These are phyloP conservation scores for Vesta saturnalis DNA, from an alignment of 2,888 invertebrate species.

Conservation along the genomic window DNA sequence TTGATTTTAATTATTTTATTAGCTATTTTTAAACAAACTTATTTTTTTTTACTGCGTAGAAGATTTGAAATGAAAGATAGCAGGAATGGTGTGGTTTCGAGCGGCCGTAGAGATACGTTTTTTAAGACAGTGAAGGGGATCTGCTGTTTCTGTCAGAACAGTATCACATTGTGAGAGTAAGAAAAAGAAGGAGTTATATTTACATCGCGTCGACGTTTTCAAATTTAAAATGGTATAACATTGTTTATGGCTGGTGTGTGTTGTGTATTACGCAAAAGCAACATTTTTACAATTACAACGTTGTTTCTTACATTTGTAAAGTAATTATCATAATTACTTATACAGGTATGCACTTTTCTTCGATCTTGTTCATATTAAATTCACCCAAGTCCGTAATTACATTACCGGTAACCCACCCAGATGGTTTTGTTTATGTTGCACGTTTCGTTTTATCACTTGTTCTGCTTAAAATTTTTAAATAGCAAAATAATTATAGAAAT, in stretches of 20 bases:
- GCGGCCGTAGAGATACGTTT: not conserved
- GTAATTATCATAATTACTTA: conserved; percentile 17
- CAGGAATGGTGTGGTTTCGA: not conserved
- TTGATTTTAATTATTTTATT: not conserved
- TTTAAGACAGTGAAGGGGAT: conserved; percentile 4
- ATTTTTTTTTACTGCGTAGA: conserved; percentile 8
- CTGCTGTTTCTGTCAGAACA: not conserved
- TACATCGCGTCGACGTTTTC: conserved; percentile 26
- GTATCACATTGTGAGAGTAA: too few species aligned
- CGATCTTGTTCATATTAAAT: not conserved
- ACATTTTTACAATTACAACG: conserved; percentile 39
- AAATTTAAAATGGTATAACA: conserved; percentile 28
- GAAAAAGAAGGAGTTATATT: conserved; percentile 24
- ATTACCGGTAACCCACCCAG: conserved; percentile 45
- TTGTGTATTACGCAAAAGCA: conserved; percentile 57
- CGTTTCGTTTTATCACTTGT: not conserved
- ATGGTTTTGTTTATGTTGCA: conserved; percentile 54
- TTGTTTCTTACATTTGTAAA: conserved; percentile 25
- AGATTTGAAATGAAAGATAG: conserved; percentile 3
- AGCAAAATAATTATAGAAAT: not conserved
- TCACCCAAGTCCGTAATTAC: conserved; percentile 18
- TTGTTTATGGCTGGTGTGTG: conserved; percentile 56
- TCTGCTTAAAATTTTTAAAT: not conserved
- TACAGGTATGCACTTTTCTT: conserved; percentile 33
- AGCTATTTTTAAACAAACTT: not conserved